Percentiles rank a stretch among this genome's conserved stretches.
phyloP scores from a whole-genome alignment of 2,888 invertebrate species.

The Acanthopleura granulata region DNA sequence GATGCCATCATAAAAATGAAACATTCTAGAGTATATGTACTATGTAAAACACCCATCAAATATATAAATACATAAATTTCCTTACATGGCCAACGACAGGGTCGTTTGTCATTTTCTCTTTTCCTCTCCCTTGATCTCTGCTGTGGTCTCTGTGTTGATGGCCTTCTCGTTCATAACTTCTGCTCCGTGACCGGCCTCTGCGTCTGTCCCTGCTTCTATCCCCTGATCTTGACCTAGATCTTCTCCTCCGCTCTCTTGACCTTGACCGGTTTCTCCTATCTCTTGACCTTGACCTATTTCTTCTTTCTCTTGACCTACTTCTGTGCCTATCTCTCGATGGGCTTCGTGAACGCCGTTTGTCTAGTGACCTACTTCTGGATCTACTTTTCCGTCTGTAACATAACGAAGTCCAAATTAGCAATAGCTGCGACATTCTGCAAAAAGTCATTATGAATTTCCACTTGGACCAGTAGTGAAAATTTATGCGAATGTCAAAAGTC shows the following conservation, averaged over 20 bases:
- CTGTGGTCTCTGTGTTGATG: conserved; percentile 25
- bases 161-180: conserved; percentile 25
- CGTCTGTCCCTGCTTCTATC: conserved; percentile 29
- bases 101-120: background rate
- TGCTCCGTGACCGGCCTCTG: conserved; percentile 23
- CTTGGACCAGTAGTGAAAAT: no score
- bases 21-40: no score
- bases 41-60: no score
- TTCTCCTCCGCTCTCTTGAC: conserved; percentile 1
- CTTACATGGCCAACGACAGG: conserved; percentile 70
- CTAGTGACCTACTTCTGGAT: conserved; percentile 37
- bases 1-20: no score
- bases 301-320: conserved; percentile 40
- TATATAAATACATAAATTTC: no score
- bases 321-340: conserved; percentile 48
- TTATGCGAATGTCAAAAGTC: no score
- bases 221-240: conserved; percentile 21
- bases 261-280: conserved; percentile 10
- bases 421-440: no score
- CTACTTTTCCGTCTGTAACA: conserved; percentile 25
- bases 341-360: conserved; percentile 44
- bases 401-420: background rate
- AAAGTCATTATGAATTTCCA: no score
- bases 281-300: conserved; percentile 33
- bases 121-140: no score